These are phyloP conservation scores for Craseonycteris thonglongyai DNA, from an alignment of 2,113 vertebrate genomes.

Conservation along the genomic window DNA sequence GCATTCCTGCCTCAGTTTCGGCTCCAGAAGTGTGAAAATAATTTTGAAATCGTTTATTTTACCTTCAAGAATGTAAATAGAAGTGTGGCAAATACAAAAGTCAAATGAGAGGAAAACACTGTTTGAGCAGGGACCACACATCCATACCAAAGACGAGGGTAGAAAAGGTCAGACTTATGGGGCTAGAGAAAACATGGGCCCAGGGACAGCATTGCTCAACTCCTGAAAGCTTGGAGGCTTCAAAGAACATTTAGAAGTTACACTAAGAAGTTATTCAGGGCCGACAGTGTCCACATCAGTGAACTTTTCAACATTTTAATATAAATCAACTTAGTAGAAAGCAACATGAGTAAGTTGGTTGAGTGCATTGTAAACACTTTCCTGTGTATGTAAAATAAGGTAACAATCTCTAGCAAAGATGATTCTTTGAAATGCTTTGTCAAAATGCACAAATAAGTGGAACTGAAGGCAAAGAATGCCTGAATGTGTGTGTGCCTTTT, in stretches of 20 bases:
- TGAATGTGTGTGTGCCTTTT: not conserved
- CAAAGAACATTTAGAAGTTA: not conserved
- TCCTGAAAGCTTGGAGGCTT: not conserved
- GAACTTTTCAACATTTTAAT: constrained; percentile 1
- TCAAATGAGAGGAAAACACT: constrained; percentile 26
- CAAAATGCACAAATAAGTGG: not conserved
- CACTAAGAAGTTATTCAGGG: not conserved
- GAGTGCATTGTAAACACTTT: not conserved
- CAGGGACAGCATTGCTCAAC: not conserved
- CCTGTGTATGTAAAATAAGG: not conserved
- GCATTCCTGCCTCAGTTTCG: constrained; percentile 2
- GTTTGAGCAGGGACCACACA: constrained; percentile 17
- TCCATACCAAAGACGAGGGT: not conserved
- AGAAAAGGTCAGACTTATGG: not conserved
- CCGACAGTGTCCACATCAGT: not conserved
- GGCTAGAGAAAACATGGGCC: not conserved
- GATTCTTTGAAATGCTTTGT: not conserved
- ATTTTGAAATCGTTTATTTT: constrained; percentile 51
- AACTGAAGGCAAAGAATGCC: not conserved
- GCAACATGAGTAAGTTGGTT: not conserved
- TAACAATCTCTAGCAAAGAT: not conserved
- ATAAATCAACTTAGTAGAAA: constrained; percentile 12
- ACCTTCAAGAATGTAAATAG: constrained; percentile 15
- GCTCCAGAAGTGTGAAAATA: not conserved
- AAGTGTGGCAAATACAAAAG: constrained; percentile 6